Conservation (phyloP, 2,888 invertebrate genomes). For the Euzetes globulus region DNA sequence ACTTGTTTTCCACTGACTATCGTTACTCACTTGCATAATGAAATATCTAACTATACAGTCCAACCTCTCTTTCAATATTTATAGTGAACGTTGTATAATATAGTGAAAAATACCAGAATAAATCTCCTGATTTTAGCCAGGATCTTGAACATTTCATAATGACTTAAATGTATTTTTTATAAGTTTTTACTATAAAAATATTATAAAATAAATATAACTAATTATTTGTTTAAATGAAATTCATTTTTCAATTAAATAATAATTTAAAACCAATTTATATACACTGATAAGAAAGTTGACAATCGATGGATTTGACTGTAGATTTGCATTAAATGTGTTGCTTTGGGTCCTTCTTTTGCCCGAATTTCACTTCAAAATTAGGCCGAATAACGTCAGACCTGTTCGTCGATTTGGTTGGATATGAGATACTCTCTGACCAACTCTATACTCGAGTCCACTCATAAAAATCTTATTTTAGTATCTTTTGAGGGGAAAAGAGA, state of each 20-base stretch:
- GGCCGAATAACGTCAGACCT: conserved; percentile 7
- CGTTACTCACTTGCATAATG: background rate
- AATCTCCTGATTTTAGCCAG: too few species aligned
- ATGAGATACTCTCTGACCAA: background rate
- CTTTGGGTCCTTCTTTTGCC: conserved; percentile 23
- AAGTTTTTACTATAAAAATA: too few species aligned
- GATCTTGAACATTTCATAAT: too few species aligned
- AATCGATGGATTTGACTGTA: too few species aligned
- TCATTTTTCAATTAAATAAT: too few species aligned
- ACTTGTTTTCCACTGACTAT: background rate
- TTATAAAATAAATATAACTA: background rate
- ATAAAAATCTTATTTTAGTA: conserved; percentile 16
- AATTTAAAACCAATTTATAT: too few species aligned
- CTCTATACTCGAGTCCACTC: background rate
- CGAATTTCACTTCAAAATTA: background rate
- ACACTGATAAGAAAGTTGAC: too few species aligned
- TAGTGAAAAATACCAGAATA: too few species aligned
- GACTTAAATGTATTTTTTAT: too few species aligned
- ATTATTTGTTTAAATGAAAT: background rate
- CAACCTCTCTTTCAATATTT: too few species aligned
- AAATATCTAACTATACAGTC: background rate
- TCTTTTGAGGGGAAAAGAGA: background rate
- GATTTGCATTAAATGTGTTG: background rate
- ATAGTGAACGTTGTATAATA: too few species aligned
- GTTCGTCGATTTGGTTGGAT: conserved; percentile 20